phyloP scores from a whole-genome alignment of 2,113 vertebrate species.

The Sinocyclocheilus anophthalmus region DNA sequence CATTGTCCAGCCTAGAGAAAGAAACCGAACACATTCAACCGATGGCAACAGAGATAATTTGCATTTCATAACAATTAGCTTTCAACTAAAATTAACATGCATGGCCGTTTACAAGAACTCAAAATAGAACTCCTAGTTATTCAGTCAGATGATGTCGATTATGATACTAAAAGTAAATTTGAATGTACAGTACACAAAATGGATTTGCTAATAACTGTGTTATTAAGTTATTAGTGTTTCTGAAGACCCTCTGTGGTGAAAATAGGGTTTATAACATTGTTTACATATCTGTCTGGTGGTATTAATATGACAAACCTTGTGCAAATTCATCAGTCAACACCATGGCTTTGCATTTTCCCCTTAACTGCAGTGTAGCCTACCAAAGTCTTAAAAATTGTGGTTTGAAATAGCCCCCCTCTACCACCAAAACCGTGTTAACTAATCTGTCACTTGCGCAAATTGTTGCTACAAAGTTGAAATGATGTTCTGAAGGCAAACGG shows the following conservation, averaged over 20 bases:
- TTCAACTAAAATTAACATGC: not conserved
- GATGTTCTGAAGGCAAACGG: too few relatives aligned
- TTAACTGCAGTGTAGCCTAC: too few relatives aligned
- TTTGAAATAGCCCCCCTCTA: too few relatives aligned
- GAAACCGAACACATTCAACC: slow-evolving; percentile 1
- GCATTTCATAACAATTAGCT: not conserved
- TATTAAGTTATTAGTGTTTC: not conserved
- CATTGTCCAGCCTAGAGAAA: slow-evolving; percentile 26
- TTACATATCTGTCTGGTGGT: too few relatives aligned
- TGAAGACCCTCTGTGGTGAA: not conserved
- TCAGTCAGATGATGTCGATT: not conserved
- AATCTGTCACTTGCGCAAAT: too few relatives aligned
- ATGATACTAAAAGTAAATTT: not conserved
- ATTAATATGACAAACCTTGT: too few relatives aligned
- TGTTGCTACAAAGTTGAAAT: too few relatives aligned
- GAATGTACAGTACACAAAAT: not conserved
- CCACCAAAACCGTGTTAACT: too few relatives aligned
- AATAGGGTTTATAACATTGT: too few relatives aligned
- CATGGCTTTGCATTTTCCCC: too few relatives aligned
- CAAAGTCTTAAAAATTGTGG: too few relatives aligned
- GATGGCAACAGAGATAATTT: not conserved
- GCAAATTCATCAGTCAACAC: too few relatives aligned
- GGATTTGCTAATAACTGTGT: not conserved
- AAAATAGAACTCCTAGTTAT: not conserved
- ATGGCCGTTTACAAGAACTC: not conserved